phyloP scores from a whole-genome alignment of 2,888 invertebrate species.

The Shargacucullia verbasci region DNA sequence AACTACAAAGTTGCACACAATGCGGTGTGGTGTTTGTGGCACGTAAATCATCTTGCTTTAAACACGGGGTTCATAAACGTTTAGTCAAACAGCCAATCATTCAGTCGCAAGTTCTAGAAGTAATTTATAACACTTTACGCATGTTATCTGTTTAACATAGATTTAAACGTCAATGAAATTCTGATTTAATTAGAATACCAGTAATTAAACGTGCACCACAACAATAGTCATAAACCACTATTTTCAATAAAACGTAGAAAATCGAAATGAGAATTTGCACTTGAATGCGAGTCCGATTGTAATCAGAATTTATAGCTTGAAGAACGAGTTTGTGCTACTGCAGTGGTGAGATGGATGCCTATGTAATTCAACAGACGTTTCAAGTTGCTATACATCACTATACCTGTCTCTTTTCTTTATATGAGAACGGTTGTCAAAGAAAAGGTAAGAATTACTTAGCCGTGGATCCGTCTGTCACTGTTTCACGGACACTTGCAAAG shows the following conservation, averaged over 20 bases:
- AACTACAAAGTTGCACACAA: slow-evolving; percentile 9
- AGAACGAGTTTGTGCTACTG: slow-evolving; percentile 67
- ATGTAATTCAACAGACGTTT: slow-evolving; percentile 56
- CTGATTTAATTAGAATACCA: slow-evolving; percentile 29
- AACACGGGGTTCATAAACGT: slow-evolving; percentile 3
- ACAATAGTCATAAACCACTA: slow-evolving; percentile 53
- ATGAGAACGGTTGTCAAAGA: slow-evolving; percentile 15
- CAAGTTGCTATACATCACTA: slow-evolving; percentile 20
- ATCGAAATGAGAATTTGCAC: slow-evolving; percentile 72
- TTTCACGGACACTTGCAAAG: slow-evolving; percentile 24
- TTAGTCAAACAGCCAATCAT: slow-evolving; percentile 18
- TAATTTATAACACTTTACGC: slow-evolving; percentile 1
- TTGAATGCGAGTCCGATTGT: slow-evolving; percentile 70
- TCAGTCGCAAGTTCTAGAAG: slow-evolving; percentile 9
- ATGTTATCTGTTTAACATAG: too few species aligned
- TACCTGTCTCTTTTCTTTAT: slow-evolving; percentile 30
- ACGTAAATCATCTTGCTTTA: slow-evolving; percentile 2
- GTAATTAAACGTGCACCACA: slow-evolving; percentile 35
- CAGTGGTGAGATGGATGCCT: slow-evolving; percentile 65
- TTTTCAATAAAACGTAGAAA: slow-evolving; percentile 61
- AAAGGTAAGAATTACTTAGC: slow-evolving; percentile 26
- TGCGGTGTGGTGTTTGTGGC: slow-evolving; percentile 8
- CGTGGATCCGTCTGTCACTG: slow-evolving; percentile 6
- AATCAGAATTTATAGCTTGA: slow-evolving; percentile 76
- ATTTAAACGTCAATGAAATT: too few species aligned